Percentiles rank a stretch among this genome's conserved stretches.
Conservation (phyloP, 2,888 invertebrate genomes). For the Drosophila crucigera region DNA sequence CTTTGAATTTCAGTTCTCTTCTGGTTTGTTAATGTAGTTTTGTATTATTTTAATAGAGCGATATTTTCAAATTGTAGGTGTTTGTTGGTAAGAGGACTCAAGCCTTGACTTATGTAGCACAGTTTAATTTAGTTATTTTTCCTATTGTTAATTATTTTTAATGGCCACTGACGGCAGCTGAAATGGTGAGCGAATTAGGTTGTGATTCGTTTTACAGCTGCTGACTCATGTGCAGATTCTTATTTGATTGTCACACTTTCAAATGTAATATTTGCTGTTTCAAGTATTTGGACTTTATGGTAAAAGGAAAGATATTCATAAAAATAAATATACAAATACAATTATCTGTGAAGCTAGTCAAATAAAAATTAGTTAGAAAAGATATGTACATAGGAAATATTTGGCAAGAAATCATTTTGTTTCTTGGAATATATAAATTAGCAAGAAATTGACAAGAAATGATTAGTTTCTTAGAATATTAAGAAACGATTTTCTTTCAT, state of each 20-base stretch:
- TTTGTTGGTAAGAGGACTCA: not conserved
- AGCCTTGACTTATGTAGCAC: not conserved
- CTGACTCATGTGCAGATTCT: slow-evolving; percentile 23
- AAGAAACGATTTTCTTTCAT: not conserved
- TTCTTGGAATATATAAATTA: not conserved
- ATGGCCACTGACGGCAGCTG: slow-evolving; percentile 9
- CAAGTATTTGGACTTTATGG: not conserved
- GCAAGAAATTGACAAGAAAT: not conserved
- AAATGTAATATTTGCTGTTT: not conserved
- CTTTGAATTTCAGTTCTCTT: not conserved
- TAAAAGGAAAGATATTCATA: not conserved
- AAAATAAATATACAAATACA: not conserved
- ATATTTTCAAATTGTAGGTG: not conserved
- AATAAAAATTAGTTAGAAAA: not conserved
- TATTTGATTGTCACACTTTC: not conserved
- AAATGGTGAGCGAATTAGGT: not conserved
- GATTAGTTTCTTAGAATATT: not conserved
- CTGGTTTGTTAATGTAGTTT: not conserved
- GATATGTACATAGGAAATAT: not conserved
- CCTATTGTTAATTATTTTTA: slow-evolving; percentile 24
- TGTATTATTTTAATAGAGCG: not conserved
- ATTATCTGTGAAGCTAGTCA: not conserved
- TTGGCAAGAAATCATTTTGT: not conserved
- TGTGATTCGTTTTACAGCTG: slow-evolving; percentile 6
- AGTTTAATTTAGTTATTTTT: not conserved